Evolutionary conservation across 2,113 vertebrate species (phyloP).

Genomic region (Oryzias celebensis): DNA sequence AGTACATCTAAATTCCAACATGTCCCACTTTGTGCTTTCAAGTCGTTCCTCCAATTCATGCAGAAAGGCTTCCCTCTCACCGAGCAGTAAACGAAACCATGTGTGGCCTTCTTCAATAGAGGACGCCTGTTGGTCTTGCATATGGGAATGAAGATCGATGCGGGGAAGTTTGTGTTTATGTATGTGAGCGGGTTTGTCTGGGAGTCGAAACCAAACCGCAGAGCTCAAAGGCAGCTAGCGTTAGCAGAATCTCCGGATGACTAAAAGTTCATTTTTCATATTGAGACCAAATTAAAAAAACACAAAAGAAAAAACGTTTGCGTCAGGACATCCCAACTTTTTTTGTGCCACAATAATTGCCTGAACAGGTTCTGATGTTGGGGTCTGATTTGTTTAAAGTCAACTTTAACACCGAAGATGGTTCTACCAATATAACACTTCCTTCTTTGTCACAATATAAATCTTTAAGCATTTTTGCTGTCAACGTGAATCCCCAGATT

Average conservation of each 20-base stretch:
- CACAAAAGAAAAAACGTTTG: no score
- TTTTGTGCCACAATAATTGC: no score
- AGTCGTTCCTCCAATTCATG: constrained; percentile 30
- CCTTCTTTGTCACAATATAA: no score
- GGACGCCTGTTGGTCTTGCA: constrained; percentile 6
- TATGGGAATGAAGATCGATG: constrained; percentile 21
- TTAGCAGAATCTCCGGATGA: constrained; percentile 25
- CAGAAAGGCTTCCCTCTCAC: constrained; percentile 34
- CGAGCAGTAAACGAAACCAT: constrained; percentile 43
- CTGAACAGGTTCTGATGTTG: no score
- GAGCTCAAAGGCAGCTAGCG: constrained; percentile 26
- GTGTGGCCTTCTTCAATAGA: constrained; percentile 37
- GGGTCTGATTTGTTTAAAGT: no score
- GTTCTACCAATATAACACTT: no score
- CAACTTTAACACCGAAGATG: no score
- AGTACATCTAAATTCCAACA: constrained; percentile 26
- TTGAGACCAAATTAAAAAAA: background rate
- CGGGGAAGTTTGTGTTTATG: constrained; percentile 14
- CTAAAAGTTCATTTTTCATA: background rate
- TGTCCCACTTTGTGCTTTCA: constrained; percentile 17
- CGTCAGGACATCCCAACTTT: no score
- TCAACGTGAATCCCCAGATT: no score
- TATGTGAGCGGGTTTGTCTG: constrained; percentile 6
- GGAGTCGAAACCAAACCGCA: constrained; percentile 19
- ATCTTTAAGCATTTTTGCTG: no score